These are phyloP conservation scores for Takifugu bimaculatus DNA, from an alignment of 2,113 vertebrate genomes.

Conservation along the genomic window DNA sequence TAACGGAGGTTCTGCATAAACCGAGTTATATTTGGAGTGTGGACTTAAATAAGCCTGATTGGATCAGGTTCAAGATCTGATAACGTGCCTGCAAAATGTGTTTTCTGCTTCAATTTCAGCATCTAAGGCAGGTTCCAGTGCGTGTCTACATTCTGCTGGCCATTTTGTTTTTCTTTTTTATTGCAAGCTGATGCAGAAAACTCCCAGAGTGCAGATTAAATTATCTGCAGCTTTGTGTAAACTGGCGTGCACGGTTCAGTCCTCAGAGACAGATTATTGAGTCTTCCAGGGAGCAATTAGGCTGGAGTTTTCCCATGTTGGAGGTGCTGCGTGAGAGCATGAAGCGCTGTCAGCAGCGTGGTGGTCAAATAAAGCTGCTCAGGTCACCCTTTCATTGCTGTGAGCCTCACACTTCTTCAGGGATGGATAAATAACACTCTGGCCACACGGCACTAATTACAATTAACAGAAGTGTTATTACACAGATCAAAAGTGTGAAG, in stretches of 20 bases:
- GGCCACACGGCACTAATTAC: slow-evolving; percentile 47
- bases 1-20: too few relatives aligned
- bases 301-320: slow-evolving; percentile 63
- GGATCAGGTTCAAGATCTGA: too few relatives aligned
- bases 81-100: not conserved
- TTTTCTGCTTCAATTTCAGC: slow-evolving; percentile 31
- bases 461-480: slow-evolving; percentile 61
- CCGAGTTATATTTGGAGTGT: too few relatives aligned
- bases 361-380: slow-evolving; percentile 61
- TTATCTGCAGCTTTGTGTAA: slow-evolving; percentile 67
- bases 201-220: slow-evolving; percentile 68
- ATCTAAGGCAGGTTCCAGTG: slow-evolving; percentile 29
- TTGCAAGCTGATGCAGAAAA: slow-evolving; percentile 51
- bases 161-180: slow-evolving; percentile 50
- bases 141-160: slow-evolving; percentile 51
- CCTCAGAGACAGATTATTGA: slow-evolving; percentile 58
- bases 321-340: slow-evolving; percentile 50
- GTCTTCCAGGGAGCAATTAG: slow-evolving; percentile 69
- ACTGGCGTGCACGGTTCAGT: slow-evolving; percentile 52
- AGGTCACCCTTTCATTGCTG: slow-evolving; percentile 48
- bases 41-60: too few relatives aligned
- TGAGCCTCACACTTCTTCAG: slow-evolving; percentile 41
- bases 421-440: slow-evolving; percentile 56
- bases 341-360: slow-evolving; percentile 30
- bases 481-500: slow-evolving; percentile 61